These are phyloP conservation scores for Astyanax mexicanus DNA, from an alignment of 2,797 vertebrate species.

Conservation along the genomic window DNA sequence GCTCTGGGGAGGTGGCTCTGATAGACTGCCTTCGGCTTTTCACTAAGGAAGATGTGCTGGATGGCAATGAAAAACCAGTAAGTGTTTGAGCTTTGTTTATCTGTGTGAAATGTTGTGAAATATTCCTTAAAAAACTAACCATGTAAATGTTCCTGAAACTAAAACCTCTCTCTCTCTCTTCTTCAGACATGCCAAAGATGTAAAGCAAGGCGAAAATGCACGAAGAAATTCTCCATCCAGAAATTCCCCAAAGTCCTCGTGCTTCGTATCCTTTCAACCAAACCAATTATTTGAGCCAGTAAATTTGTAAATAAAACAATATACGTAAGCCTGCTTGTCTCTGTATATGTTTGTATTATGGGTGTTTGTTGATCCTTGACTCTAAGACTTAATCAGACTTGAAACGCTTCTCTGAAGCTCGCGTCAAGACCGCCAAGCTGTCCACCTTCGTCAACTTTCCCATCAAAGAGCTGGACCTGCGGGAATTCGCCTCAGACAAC, in stretches of 20 bases:
- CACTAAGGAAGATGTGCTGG: constrained; percentile 93
- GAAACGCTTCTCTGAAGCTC: constrained; percentile 94
- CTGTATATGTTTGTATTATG: background rate
- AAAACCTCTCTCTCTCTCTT: constrained; percentile 12
- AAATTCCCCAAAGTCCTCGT: constrained; percentile 96
- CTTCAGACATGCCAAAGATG: constrained; percentile 90
- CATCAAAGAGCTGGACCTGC: constrained; percentile 91
- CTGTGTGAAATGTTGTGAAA: too few relatives aligned
- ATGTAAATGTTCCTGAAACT: too few relatives aligned
- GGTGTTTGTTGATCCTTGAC: constrained; percentile 77
- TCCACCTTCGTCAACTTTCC: constrained; percentile 94
- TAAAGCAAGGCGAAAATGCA: constrained; percentile 91
- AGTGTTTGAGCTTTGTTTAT: constrained; percentile 60
- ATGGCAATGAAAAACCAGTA: constrained; percentile 94
- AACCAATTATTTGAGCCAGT: background rate
- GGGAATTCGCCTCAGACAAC: constrained; percentile 88
- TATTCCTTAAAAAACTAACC: too few relatives aligned
- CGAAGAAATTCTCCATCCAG: constrained; percentile 95
- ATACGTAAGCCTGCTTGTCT: background rate
- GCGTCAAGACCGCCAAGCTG: constrained; percentile 89
- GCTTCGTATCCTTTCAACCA: constrained; percentile 90
- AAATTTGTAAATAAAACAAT: background rate
- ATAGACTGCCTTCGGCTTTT: constrained; percentile 93
- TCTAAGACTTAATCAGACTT: constrained; percentile 78
- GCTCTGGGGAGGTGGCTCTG: constrained; percentile 86